These are phyloP conservation scores for Microcebus tavaratra DNA, from an alignment of 2,113 vertebrate genomes.

Conservation along the genomic window DNA sequence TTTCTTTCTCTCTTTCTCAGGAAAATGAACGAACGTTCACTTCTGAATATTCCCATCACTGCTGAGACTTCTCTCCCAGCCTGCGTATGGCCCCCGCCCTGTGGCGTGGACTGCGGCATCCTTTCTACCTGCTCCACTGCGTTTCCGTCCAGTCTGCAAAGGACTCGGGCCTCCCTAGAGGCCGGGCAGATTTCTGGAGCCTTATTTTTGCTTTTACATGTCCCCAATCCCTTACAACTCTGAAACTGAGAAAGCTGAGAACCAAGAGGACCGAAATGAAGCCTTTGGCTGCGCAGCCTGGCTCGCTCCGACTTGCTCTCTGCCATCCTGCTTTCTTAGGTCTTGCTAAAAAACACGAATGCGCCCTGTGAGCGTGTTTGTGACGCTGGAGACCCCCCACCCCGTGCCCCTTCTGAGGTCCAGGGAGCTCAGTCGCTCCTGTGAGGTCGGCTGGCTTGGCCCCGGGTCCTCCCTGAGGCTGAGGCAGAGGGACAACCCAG, in stretches of 20 bases:
- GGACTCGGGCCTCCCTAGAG: no score
- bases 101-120: background rate
- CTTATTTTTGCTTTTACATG: background rate
- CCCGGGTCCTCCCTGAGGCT: no score
- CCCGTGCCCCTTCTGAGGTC: no score
- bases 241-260: background rate
- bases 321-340: background rate
- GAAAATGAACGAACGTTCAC: no score
- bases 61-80: no score
- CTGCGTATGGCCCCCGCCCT: no score
- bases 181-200: background rate
- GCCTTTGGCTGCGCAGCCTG: accelerated
- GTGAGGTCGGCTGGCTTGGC: accelerated
- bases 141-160: background rate
- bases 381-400: accelerated
- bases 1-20: no score
- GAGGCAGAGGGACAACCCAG: background rate
- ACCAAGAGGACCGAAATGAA: accelerated
- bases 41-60: no score
- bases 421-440: background rate
- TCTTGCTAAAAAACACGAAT: background rate
- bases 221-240: no score
- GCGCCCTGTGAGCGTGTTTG: accelerated
- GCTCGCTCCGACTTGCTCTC: accelerated
- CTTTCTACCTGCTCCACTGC: accelerated